Evolutionary conservation across 1,140 invertebrate species (phyloP), one percentile per base, ranked within the genome.

Genomic region (Eurosta solidaginis): DNA sequence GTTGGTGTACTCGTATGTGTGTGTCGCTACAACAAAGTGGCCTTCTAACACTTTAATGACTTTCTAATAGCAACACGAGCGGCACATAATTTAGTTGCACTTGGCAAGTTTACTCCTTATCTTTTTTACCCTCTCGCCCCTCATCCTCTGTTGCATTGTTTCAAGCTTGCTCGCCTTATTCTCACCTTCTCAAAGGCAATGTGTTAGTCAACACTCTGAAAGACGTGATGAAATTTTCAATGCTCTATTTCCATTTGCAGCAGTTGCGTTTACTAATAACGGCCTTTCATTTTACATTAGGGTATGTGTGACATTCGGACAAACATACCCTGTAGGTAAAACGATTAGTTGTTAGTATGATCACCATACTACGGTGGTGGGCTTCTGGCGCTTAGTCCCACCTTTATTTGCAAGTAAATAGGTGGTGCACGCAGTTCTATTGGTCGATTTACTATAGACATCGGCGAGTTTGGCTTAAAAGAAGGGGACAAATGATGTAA

Each of bases 31-130:
- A n/a, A n/a, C 59, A 68, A 68, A 68, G 59, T 68, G 59, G 33
- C 59, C 36, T 68, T 2, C 59, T 40, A 68, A 68, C 59, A 42
- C 59, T 68, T 68, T 68, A 68, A 68, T 68, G 59, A 68, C 59
- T 68, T 68, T 68, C 59, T 68, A 68, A 68, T 68, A 40, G 59
- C 59, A 68, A 68, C 59, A 68, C 59, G 59, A 68, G 59, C 27
- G 10, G 59, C 27, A 68, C 59, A 68, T 68, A 68, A 68, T 68
- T 68, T 68, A 68, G 59, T 40, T 68, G 59, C 59, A 68, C 33
- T 14, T 68, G 59, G 59, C 33, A 68, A 42, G 33, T 29, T 33
- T 40, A 3, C n/a, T 3, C n/a, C 9, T 33, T 9, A 17, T 36
- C 27, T 27, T 17, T 7, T 36, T 59, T 59, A 27, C 17, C 14